Percentiles rank a stretch among this genome's conserved stretches.
Conservation (phyloP, 2,113 vertebrate species). For the Gymnorhina tibicen region DNA sequence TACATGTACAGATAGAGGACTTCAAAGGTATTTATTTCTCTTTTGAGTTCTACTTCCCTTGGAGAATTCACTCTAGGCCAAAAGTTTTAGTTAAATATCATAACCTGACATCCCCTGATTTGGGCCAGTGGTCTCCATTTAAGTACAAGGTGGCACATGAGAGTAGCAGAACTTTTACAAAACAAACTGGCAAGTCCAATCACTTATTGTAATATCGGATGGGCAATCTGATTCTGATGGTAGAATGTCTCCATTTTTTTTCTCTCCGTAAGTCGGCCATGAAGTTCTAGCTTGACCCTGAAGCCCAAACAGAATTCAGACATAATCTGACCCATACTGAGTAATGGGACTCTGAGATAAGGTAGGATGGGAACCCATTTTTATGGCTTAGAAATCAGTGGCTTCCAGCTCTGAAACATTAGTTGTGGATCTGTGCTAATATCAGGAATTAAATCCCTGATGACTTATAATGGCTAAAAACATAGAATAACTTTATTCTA, state of each 20-base stretch:
- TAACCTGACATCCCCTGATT: neutral
- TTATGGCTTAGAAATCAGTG: neutral
- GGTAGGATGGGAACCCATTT: neutral
- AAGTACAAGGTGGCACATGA: neutral
- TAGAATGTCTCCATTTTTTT: neutral
- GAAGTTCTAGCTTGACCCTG: neutral
- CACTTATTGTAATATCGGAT: neutral
- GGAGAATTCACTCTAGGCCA: neutral
- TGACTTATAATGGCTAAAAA: neutral
- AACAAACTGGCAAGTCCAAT: neutral
- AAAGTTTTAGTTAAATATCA: neutral
- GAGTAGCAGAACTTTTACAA: neutral
- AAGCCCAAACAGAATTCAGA: neutral
- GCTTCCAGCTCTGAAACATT: neutral
- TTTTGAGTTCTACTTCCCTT: neutral
- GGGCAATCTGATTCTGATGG: neutral
- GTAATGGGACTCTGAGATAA: neutral
- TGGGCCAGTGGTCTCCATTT: neutral
- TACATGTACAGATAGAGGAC: neutral
- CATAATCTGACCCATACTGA: neutral
- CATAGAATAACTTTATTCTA: neutral
- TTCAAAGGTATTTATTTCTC: neutral
- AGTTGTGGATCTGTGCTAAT: neutral
- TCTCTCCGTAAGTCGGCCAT: neutral
- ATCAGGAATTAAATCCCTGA: neutral